These are phyloP conservation scores for Harpalus rufipes DNA, from an alignment of 2,888 invertebrate genomes.

Conservation along the genomic window DNA sequence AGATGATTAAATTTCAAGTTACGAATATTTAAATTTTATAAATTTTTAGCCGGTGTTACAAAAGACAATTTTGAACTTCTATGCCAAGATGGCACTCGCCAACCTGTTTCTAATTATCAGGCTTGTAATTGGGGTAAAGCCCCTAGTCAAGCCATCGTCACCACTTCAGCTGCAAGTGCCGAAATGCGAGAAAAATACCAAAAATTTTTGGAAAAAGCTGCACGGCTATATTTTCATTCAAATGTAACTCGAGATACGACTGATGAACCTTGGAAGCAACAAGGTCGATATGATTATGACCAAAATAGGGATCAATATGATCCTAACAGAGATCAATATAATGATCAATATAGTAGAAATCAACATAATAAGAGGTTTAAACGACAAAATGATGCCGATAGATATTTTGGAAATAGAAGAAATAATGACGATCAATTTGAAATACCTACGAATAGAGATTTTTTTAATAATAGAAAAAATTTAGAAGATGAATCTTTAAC, in stretches of 20 bases:
- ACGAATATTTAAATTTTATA: conserved; percentile 28
- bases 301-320: conserved; percentile 34
- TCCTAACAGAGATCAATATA: conserved; percentile 16
- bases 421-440: conserved; percentile 21
- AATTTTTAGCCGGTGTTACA: conserved; percentile 80
- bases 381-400: conserved; percentile 53
- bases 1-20: not conserved
- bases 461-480: conserved; percentile 37
- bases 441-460: conserved; percentile 24
- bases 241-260: conserved; percentile 65
- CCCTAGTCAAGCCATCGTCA: conserved; percentile 91
- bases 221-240: conserved; percentile 79
- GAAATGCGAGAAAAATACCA: conserved; percentile 82
- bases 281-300: conserved; percentile 23
- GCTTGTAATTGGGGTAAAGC: conserved; percentile 92
- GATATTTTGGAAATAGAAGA: conserved; percentile 33
- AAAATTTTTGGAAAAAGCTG: conserved; percentile 82
- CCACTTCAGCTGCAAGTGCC: conserved; percentile 87
- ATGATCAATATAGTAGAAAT: conserved; percentile 26
- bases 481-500: conserved; percentile 66
- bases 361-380: conserved; percentile 36
- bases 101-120: conserved; percentile 83
- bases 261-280: conserved; percentile 60
- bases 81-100: conserved; percentile 88
- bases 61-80: conserved; percentile 88